A percentile compares a stretch with the other conserved stretches of the same genome.
Evolutionary conservation across 2,888 invertebrate genomes (phyloP).

Genomic region (Drosophila austrosaltans): DNA sequence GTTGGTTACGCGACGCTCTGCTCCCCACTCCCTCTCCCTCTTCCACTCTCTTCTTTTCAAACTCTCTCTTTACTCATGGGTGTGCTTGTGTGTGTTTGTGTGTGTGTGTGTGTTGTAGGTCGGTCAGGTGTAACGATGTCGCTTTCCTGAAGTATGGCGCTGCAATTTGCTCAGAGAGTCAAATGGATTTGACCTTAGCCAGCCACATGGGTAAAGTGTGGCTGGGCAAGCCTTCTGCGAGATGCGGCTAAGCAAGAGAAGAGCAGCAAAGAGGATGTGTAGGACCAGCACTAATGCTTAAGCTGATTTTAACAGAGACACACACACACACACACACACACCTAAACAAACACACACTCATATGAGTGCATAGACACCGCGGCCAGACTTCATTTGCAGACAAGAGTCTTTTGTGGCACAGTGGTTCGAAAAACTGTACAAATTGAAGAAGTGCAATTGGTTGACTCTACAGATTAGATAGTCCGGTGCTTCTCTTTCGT

Average conservation of each 20-base stretch:
- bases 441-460: no score
- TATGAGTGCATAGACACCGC: slow-evolving; percentile 25
- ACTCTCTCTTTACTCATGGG: slow-evolving; percentile 9
- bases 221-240: slow-evolving; percentile 23
- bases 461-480: no score
- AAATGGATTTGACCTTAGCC: slow-evolving; percentile 79
- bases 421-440: slow-evolving; percentile 4
- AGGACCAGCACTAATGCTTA: slow-evolving; percentile 73
- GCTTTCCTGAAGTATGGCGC: slow-evolving; percentile 60
- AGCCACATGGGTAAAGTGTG: slow-evolving; percentile 57
- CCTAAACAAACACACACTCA: slow-evolving; percentile 16
- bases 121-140: slow-evolving; percentile 69
- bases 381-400: slow-evolving; percentile 68
- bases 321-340: slow-evolving; percentile 22
- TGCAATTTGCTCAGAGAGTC: slow-evolving; percentile 76
- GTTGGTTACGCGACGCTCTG: slow-evolving; percentile 28
- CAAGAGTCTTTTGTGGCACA: slow-evolving; percentile 19
- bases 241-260: slow-evolving; percentile 13
- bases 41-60: neutral
- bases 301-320: slow-evolving; percentile 70
- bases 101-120: slow-evolving; percentile 34
- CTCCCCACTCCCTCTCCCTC: neutral
- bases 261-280: slow-evolving; percentile 18
- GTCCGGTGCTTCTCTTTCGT: no score
- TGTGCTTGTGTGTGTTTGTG: slow-evolving; percentile 26